Evolutionary conservation across 2,113 vertebrate species (phyloP).

Genomic region (Raphicerus campestris): DNA sequence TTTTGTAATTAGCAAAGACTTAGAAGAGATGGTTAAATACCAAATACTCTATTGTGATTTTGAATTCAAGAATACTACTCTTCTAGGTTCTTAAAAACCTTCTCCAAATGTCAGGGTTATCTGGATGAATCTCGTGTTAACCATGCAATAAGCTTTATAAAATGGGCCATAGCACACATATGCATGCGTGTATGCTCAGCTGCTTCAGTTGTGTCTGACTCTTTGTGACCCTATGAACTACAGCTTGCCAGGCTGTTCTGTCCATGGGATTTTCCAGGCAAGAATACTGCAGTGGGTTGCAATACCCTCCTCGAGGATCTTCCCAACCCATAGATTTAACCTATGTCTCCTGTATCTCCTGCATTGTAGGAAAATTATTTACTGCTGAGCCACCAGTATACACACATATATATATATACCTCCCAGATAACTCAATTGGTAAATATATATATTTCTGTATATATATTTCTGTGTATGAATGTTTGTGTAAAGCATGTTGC

Average conservation of each 20-base stretch:
- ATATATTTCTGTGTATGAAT: background rate
- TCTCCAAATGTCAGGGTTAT: background rate
- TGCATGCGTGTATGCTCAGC: background rate
- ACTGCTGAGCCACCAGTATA: background rate
- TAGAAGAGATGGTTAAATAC: background rate
- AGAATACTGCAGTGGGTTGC: background rate
- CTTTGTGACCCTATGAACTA: background rate
- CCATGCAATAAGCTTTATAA: background rate
- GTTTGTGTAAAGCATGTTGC: background rate
- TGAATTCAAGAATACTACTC: background rate
- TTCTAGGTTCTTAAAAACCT: background rate
- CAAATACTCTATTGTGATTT: background rate
- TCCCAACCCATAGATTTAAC: background rate
- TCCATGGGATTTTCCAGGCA: background rate
- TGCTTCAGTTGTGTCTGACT: background rate
- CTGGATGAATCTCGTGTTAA: background rate
- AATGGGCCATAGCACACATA: background rate
- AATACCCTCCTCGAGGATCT: background rate
- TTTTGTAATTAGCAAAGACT: background rate
- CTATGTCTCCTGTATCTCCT: background rate
- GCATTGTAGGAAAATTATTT: background rate
- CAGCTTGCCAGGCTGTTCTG: background rate
- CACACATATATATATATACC: background rate
- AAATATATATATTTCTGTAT: too few species aligned
- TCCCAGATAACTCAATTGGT: background rate